Evolutionary conservation across 2,113 vertebrate species (phyloP).

Genomic region (Heterocephalus glaber): DNA sequence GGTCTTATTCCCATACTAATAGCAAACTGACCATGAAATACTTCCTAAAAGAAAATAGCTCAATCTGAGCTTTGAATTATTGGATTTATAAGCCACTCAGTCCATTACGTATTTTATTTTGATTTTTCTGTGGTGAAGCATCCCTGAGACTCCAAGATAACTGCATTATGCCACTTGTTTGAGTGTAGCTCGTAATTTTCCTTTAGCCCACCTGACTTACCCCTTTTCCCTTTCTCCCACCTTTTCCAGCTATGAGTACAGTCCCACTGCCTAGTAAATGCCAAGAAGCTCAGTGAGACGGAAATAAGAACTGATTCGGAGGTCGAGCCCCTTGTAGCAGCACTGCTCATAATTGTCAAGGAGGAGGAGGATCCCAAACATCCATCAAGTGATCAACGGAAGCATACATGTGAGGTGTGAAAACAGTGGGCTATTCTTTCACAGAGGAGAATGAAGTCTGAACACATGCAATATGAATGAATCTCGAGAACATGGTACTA

Average conservation of each 20-base stretch:
- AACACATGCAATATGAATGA: neutral
- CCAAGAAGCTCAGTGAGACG: accelerated
- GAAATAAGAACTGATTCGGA: neutral
- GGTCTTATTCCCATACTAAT: too few relatives aligned
- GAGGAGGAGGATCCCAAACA: neutral
- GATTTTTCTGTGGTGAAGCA: neutral
- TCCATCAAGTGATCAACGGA: neutral
- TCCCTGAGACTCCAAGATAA: neutral
- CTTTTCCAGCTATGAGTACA: neutral
- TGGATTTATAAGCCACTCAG: neutral
- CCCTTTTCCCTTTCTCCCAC: too few relatives aligned
- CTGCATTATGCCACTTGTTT: too few relatives aligned
- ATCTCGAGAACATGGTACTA: neutral
- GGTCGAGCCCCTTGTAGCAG: neutral
- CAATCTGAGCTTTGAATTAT: neutral
- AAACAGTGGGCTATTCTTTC: neutral
- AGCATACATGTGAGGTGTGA: too few relatives aligned
- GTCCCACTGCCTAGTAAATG: too few relatives aligned
- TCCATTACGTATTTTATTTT: neutral
- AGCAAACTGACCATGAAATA: neutral
- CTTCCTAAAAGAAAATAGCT: neutral
- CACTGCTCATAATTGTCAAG: too few relatives aligned
- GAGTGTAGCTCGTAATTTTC: neutral
- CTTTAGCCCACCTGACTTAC: neutral
- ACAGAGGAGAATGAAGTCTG: neutral